phyloP scores from a whole-genome alignment of 2,888 invertebrate species.

The Patella ulyssiponensis region DNA sequence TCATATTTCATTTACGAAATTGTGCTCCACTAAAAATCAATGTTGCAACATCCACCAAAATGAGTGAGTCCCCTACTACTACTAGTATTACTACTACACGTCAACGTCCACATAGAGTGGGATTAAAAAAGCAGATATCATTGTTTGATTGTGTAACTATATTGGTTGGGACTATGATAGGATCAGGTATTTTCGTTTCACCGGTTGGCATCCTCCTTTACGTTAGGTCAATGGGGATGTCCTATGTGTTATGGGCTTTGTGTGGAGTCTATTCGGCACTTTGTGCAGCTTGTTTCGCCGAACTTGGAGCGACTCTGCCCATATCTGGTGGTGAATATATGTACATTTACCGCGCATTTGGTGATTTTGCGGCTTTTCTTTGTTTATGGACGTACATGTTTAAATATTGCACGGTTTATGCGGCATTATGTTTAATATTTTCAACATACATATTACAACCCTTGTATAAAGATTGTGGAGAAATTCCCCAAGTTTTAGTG shows the following conservation, averaged over 20 bases:
- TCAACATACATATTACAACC: conserved; percentile 67
- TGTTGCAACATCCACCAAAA: too few species aligned
- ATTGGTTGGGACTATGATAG: conserved; percentile 85
- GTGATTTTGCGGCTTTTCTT: conserved; percentile 67
- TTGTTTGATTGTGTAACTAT: conserved; percentile 62
- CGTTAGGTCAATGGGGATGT: conserved; percentile 83
- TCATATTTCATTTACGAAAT: too few species aligned
- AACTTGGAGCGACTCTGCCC: conserved; percentile 90
- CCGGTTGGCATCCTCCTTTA: conserved; percentile 89
- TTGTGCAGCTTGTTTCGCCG: conserved; percentile 91
- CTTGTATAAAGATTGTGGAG: conserved; percentile 60
- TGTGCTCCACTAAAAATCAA: too few species aligned
- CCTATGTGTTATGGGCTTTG: conserved; percentile 89
- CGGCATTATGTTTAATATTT: conserved; percentile 68
- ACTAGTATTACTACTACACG: too few species aligned
- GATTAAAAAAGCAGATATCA: conserved; percentile 56
- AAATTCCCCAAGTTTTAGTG: conserved; percentile 56
- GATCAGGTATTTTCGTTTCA: conserved; percentile 95
- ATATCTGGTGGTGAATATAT: conserved; percentile 75
- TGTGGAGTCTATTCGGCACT: conserved; percentile 85
- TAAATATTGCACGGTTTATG: conserved; percentile 66
- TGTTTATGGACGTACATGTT: conserved; percentile 69
- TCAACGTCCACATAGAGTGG: too few species aligned
- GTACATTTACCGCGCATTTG: conserved; percentile 72
- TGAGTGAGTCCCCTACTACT: too few species aligned